phyloP scores from a whole-genome alignment of 1,140 invertebrate genomes.

The Dendrolimus punctatus region DNA sequence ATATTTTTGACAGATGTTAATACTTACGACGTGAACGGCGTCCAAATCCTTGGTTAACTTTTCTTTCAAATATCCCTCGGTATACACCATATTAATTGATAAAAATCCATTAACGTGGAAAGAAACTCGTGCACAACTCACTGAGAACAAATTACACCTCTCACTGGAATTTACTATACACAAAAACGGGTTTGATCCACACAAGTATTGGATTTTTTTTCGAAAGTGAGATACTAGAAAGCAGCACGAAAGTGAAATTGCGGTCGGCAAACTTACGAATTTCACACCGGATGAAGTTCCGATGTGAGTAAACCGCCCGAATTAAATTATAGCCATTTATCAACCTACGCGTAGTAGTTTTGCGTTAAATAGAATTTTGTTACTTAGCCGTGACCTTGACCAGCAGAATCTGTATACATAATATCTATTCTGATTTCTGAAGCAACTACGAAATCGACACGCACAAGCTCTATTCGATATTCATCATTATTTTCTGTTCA shows the following conservation, averaged over 20 bases:
- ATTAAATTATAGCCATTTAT: conserved; percentile 10
- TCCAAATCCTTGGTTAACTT: conserved; percentile 80
- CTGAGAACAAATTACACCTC: conserved; percentile 19
- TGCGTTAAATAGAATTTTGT: conserved; percentile 8
- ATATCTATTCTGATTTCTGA: no score
- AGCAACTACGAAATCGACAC: no score
- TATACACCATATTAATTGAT: conserved; percentile 71
- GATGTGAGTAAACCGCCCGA: conserved; percentile 16
- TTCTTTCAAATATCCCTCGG: conserved; percentile 77
- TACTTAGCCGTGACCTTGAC: conserved; percentile 26
- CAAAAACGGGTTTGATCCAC: conserved; percentile 25
- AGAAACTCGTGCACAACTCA: conserved; percentile 19
- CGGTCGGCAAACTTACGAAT: conserved; percentile 32
- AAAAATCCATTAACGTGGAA: conserved; percentile 26
- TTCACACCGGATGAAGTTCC: conserved; percentile 31
- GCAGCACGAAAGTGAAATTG: conserved; percentile 41
- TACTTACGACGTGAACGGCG: conserved; percentile 80
- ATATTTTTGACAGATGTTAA: conserved; percentile 46
- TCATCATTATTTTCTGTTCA: no score
- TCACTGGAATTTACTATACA: conserved; percentile 24
- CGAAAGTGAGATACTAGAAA: conserved; percentile 46
- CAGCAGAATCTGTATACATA: conserved; percentile 1
- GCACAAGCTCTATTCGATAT: no score
- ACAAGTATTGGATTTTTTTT: conserved; percentile 28
- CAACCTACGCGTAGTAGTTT: conserved; percentile 4